Evolutionary conservation across 2,797 vertebrate species (phyloP), one percentile per base, ranked within the genome.

Genomic region (Arremon brunneinucha): DNA sequence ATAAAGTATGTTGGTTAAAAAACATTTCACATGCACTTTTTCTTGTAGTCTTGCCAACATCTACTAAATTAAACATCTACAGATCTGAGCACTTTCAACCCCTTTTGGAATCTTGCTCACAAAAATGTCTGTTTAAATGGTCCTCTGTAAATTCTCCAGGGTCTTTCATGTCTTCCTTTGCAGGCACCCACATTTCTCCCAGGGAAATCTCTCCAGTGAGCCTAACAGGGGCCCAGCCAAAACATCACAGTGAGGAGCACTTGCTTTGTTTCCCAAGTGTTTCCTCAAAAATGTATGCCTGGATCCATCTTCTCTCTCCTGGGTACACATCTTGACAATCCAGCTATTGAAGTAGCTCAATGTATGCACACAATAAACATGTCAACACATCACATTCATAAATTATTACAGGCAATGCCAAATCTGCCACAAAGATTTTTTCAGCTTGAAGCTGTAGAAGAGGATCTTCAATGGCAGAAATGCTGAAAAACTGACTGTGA

Each of bases 381-480:
- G 94, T 94, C 91, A 95, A 91, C 78, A 81, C 79, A 60, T 93
- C 91, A 82, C 56, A 78, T 84, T 94, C 89, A 93, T 96, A 79
- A 96, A 95, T 96, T 93, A 94, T 95, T 96, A 72, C 92, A 91
- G 84, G 76, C 94, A 82, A 82, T 78, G 80, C 84, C 92, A 96
- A 93, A 88, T 83, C 79, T 94, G 94, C 87, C 94, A 93, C 62
- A 88, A 86, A 83, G 85, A 91, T 94, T 93, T 95, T 92, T 96
- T 92, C 14, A 1, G 81, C 79, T 89, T 72, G 47, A 91, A 80
- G 50, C 55, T 7, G 4, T 63, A 79, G 76, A 91, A 91, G 71
- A 93, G 55, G 72, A 94, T 94, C 70, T 78, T 95, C 82, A 74
- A 69, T 75, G 87, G 87, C 92, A 96, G 87, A 93, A 94, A 90